Evolutionary conservation across 1,140 invertebrate species (phyloP).

Genomic region (Eumaeus atala): DNA sequence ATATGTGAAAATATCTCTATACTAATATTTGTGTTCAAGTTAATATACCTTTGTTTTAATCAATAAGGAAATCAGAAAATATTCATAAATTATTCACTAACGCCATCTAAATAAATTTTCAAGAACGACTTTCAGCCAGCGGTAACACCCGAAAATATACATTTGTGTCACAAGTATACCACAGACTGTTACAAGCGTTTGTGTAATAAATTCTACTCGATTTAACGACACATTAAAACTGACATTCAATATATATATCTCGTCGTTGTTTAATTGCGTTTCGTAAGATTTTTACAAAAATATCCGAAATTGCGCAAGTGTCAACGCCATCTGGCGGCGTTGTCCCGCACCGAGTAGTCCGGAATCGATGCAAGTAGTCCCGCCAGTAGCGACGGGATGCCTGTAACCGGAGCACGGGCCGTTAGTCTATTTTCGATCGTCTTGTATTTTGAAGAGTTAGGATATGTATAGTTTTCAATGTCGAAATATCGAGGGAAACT

Average conservation of each 20-base stretch:
- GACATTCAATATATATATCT: too few species aligned
- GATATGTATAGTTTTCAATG: too few species aligned
- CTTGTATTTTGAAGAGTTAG: too few species aligned
- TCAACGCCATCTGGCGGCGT: slow-evolving; percentile 3
- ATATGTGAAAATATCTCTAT: too few species aligned
- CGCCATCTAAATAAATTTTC: slow-evolving; percentile 28
- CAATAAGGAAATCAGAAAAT: slow-evolving; percentile 1
- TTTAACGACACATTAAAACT: too few species aligned
- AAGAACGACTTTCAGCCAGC: slow-evolving; percentile 15
- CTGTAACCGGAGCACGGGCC: background rate
- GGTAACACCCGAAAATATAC: background rate
- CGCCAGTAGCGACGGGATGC: background rate
- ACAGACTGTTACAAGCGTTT: too few species aligned
- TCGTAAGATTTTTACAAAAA: background rate
- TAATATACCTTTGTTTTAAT: too few species aligned
- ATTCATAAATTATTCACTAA: background rate
- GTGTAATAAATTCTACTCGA: too few species aligned
- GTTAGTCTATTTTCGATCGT: too few species aligned
- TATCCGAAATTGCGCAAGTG: background rate
- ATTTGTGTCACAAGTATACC: background rate
- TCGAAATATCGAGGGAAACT: too few species aligned
- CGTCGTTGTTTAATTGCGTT: too few species aligned
- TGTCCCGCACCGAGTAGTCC: background rate
- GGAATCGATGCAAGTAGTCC: slow-evolving; percentile 1
- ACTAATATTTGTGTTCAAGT: too few species aligned